Percentiles rank a stretch among this genome's conserved stretches.
Evolutionary conservation across 2,113 vertebrate genomes (phyloP).

Genomic region (Alethe castanea): DNA sequence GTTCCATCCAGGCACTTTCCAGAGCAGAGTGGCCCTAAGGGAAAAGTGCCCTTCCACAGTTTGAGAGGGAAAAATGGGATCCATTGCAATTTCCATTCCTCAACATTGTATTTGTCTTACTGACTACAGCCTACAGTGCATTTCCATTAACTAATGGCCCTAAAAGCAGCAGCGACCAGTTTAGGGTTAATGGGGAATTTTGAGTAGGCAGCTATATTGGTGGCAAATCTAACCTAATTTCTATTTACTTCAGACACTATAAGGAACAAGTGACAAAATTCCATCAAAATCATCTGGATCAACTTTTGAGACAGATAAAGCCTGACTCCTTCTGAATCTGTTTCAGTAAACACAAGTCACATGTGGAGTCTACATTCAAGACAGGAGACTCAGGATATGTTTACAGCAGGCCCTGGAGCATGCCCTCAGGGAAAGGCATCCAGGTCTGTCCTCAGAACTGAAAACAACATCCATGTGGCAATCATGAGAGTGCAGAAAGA

Average conservation of each 20-base stretch:
- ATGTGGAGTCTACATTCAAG: neutral
- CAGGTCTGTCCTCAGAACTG: neutral
- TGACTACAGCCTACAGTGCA: neutral
- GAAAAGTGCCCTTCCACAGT: neutral
- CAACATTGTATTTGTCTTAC: neutral
- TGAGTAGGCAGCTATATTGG: neutral
- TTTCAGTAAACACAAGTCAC: neutral
- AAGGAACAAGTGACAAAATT: neutral
- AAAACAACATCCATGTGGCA: neutral
- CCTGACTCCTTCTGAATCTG: neutral
- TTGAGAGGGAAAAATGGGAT: neutral
- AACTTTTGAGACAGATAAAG: neutral
- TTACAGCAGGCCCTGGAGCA: neutral
- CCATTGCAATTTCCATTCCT: neutral
- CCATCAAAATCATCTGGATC: neutral
- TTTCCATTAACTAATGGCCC: neutral
- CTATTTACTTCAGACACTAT: neutral
- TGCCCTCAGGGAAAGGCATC: neutral
- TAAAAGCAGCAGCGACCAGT: neutral
- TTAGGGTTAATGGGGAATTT: neutral
- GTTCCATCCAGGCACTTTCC: neutral
- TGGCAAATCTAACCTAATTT: neutral
- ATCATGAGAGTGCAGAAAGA: neutral
- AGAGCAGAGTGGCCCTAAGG: neutral
- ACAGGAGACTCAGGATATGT: neutral